Conservation (phyloP, 37 sponge, comb jelly and placozoan genomes). For the Lycopodina hypogea region DNA sequence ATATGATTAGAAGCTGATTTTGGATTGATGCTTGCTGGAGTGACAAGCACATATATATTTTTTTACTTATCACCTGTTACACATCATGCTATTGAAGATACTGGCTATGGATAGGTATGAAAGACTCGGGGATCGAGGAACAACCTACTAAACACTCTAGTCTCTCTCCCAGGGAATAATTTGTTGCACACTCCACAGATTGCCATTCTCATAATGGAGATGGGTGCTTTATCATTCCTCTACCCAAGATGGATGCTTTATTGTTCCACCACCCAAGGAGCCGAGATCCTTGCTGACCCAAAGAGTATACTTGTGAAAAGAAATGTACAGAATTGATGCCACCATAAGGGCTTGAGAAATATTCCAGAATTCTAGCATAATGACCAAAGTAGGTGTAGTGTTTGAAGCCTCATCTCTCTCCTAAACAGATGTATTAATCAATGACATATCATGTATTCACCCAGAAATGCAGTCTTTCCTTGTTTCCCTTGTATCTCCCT, state of each 20-base stretch:
- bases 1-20: conserved; percentile 27
- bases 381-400: conserved; percentile 31
- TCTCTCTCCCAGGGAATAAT: conserved; percentile 19
- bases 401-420: conserved; percentile 34
- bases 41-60: neutral
- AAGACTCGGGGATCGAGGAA: conserved; percentile 36
- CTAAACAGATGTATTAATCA: conserved; percentile 21
- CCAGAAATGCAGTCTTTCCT: conserved; percentile 17
- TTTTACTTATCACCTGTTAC: neutral
- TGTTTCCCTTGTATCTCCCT: conserved; percentile 23
- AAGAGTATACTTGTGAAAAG: conserved; percentile 11
- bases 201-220: conserved; percentile 1
- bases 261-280: neutral
- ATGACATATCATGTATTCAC: conserved; percentile 16
- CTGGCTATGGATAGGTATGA: no score
- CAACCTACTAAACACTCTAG: neutral
- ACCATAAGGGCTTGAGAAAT: conserved; percentile 16
- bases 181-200: conserved; percentile 9
- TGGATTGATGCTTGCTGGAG: conserved; percentile 39
- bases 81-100: conserved; percentile 6
- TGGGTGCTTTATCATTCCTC: conserved; percentile 27
- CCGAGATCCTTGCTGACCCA: conserved; percentile 9
- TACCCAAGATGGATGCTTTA: conserved; percentile 7
- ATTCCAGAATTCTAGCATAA: conserved; percentile 17
- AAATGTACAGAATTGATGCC: conserved; percentile 24